Evolutionary conservation across 2,888 invertebrate genomes (phyloP).

Genomic region (Prosopocoilus inquinatus): DNA sequence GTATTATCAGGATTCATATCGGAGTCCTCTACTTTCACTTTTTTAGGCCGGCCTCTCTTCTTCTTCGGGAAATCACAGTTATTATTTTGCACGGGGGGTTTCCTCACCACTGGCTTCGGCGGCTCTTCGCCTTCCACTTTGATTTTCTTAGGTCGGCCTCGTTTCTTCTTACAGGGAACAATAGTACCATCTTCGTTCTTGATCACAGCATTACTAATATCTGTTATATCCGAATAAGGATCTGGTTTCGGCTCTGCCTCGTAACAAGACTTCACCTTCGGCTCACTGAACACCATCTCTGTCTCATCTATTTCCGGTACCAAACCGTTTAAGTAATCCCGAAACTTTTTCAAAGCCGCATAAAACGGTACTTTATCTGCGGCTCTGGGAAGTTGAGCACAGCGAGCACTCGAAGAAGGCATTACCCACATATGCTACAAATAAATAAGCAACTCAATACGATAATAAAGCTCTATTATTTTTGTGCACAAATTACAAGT

Average conservation of each 20-base stretch:
- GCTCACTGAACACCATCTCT: constrained; percentile 81
- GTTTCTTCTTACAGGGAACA: constrained; percentile 79
- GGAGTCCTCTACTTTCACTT: constrained; percentile 57
- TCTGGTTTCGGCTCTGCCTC: constrained; percentile 56
- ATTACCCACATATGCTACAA: constrained; percentile 96
- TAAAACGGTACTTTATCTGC: constrained; percentile 98
- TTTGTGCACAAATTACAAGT: no score
- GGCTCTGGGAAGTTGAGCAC: constrained; percentile 95
- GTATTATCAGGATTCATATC: constrained; percentile 43
- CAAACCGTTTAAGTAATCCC: constrained; percentile 89
- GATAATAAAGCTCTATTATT: no score
- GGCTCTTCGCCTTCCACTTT: constrained; percentile 67
- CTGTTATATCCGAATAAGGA: constrained; percentile 49
- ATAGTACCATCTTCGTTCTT: constrained; percentile 63
- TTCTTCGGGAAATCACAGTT: constrained; percentile 74
- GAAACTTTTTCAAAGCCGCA: constrained; percentile 90
- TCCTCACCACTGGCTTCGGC: constrained; percentile 54
- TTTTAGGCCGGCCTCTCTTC: constrained; percentile 85
- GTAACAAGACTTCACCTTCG: constrained; percentile 64
- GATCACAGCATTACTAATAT: constrained; percentile 53
- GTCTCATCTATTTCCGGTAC: constrained; percentile 81
- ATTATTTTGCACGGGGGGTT: constrained; percentile 46
- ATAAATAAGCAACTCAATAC: background rate
- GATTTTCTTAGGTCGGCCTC: constrained; percentile 86
- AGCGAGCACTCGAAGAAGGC: constrained; percentile 97